Evolutionary conservation across 2,113 vertebrate genomes (phyloP).

Genomic region (Charina bottae): DNA sequence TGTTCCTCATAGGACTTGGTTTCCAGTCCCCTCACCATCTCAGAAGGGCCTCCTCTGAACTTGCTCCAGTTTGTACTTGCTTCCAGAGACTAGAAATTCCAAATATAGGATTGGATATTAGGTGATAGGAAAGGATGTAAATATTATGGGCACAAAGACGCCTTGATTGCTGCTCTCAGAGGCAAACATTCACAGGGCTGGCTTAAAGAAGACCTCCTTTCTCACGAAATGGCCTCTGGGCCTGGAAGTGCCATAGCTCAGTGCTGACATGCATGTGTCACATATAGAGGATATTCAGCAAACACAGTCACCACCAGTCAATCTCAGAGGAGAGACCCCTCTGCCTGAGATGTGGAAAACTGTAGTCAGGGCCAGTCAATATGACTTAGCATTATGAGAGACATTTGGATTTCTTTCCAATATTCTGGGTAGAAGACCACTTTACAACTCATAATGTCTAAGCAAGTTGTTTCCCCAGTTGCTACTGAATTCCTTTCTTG

Average conservation of each 20-base stretch:
- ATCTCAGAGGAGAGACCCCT: neutral
- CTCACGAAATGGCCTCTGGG: neutral
- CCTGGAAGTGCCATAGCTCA: neutral
- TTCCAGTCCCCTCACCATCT: neutral
- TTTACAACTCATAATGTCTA: constrained; percentile 25
- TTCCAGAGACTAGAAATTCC: neutral
- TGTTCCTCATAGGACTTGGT: neutral
- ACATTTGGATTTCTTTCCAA: neutral
- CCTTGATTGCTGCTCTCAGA: neutral
- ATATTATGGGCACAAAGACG: neutral
- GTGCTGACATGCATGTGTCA: no score
- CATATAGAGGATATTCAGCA: neutral
- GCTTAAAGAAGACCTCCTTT: neutral
- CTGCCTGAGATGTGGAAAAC: neutral
- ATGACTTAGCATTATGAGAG: neutral
- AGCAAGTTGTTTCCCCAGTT: constrained; percentile 43
- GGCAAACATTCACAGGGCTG: neutral
- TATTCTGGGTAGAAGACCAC: constrained; percentile 23
- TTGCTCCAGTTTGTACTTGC: neutral
- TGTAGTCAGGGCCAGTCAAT: neutral
- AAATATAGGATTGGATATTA: constrained; percentile 40
- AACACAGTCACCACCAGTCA: neutral
- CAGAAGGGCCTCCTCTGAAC: neutral
- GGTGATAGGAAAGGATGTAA: constrained; percentile 20
- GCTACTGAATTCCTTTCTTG: constrained; percentile 13